Conservation (phyloP, 2,888 invertebrate genomes). For the Dysmachus trigonus region DNA sequence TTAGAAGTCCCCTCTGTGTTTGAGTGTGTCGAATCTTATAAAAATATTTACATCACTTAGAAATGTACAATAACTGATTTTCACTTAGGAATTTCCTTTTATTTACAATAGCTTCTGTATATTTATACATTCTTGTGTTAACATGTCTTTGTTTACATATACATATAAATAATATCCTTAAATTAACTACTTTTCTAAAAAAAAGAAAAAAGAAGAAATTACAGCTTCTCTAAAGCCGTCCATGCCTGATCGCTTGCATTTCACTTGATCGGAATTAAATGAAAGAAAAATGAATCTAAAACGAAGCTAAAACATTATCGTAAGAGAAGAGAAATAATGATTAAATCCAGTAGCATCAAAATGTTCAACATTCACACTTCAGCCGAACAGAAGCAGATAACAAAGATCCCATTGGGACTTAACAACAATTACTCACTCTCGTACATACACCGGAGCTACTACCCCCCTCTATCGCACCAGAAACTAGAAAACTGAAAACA, state of each 20-base stretch:
- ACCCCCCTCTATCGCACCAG: neutral
- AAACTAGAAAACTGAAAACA: neutral
- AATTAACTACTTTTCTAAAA: neutral
- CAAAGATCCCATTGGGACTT: neutral
- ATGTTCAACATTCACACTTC: neutral
- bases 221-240: neutral
- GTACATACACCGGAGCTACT: neutral
- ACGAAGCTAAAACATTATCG: neutral
- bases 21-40: neutral
- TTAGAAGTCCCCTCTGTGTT: neutral
- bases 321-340: neutral
- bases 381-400: neutral
- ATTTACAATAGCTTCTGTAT: slow-evolving; percentile 14
- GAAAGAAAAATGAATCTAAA: neutral
- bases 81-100: neutral
- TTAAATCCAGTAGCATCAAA: neutral
- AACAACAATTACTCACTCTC: neutral
- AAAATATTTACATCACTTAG: slow-evolving; percentile 34
- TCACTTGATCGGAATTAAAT: neutral
- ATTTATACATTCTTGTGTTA: slow-evolving; percentile 8
- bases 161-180: slow-evolving; percentile 25
- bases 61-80: neutral
- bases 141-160: neutral
- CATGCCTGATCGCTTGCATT: neutral
- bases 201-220: neutral